Conservation (phyloP, 2,888 invertebrate species). For the Venustoraphidia nigricollis region DNA sequence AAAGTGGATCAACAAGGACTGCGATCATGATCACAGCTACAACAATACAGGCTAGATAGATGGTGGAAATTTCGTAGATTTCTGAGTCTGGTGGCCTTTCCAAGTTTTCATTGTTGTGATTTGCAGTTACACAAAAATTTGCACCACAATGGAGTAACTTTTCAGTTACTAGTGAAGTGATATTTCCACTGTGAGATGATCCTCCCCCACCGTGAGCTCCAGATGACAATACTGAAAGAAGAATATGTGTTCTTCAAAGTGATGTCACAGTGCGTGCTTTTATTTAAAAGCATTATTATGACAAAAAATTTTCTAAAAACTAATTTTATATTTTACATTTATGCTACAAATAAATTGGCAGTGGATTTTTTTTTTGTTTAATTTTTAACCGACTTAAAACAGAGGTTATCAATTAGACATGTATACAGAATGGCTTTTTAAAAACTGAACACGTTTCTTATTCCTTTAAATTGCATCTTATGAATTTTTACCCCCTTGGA, state of each 20-base stretch:
- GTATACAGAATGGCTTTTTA: no score
- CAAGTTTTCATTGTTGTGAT: slow-evolving; percentile 56
- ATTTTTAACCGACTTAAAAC: no score
- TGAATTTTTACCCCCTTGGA: no score
- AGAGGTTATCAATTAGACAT: no score
- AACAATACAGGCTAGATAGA: slow-evolving; percentile 76
- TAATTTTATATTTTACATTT: no score
- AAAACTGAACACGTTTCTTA: no score
- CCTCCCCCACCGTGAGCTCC: slow-evolving; percentile 48
- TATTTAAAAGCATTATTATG: no score
- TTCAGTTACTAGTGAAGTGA: slow-evolving; percentile 24
- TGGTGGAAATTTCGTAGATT: slow-evolving; percentile 77
- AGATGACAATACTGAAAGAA: slow-evolving; percentile 52
- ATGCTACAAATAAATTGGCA: no score
- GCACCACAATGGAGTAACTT: slow-evolving; percentile 54
- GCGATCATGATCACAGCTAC: slow-evolving; percentile 77
- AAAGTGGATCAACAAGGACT: slow-evolving; percentile 77
- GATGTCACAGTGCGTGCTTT: no score
- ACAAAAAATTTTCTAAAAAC: no score
- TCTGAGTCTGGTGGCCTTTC: slow-evolving; percentile 69
- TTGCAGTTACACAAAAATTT: slow-evolving; percentile 63
- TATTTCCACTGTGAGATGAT: slow-evolving; percentile 25
- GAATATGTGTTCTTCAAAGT: background rate
- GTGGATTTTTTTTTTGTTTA: no score
- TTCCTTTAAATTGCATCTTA: no score